phyloP scores from a whole-genome alignment of 1,140 invertebrate genomes.

The Homalodisca vitripennis region DNA sequence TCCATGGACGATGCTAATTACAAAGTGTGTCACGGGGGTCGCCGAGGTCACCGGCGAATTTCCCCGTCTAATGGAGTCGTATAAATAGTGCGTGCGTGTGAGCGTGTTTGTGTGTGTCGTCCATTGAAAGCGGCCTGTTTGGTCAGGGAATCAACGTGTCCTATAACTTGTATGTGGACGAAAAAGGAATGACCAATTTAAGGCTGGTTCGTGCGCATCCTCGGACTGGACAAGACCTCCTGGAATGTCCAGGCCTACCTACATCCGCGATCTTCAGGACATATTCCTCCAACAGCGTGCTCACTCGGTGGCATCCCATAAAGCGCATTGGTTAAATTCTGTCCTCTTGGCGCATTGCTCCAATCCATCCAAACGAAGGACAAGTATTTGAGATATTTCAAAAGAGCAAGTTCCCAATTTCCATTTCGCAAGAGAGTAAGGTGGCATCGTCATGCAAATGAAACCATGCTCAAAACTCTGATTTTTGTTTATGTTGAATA shows the following conservation, averaged over 20 bases:
- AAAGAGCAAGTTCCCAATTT: too few relatives aligned
- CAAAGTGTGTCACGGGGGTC: not conserved
- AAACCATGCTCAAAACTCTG: too few relatives aligned
- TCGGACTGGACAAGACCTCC: not conserved
- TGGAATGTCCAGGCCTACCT: slow-evolving; percentile 1
- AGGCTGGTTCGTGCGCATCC: not conserved
- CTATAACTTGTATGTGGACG: slow-evolving; percentile 10
- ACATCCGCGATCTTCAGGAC: not conserved
- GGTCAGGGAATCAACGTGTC: not conserved
- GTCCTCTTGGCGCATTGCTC: too few relatives aligned
- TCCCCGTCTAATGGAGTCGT: not conserved
- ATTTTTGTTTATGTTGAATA: too few relatives aligned
- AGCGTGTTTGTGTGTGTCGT: too few relatives aligned
- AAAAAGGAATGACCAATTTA: slow-evolving; percentile 18
- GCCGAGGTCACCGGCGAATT: slow-evolving; percentile 3
- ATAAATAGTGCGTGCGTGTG: not conserved
- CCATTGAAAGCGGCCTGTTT: slow-evolving; percentile 13
- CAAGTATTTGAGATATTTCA: too few relatives aligned
- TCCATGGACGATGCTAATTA: not conserved
- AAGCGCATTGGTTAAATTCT: too few relatives aligned
- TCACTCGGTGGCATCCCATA: too few relatives aligned
- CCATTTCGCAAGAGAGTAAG: too few relatives aligned
- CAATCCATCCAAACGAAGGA: too few relatives aligned
- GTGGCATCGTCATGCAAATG: too few relatives aligned
- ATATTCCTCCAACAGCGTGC: too few relatives aligned